Evolutionary conservation across 1,140 invertebrate species (phyloP).

Genomic region (Augochlora pura): DNA sequence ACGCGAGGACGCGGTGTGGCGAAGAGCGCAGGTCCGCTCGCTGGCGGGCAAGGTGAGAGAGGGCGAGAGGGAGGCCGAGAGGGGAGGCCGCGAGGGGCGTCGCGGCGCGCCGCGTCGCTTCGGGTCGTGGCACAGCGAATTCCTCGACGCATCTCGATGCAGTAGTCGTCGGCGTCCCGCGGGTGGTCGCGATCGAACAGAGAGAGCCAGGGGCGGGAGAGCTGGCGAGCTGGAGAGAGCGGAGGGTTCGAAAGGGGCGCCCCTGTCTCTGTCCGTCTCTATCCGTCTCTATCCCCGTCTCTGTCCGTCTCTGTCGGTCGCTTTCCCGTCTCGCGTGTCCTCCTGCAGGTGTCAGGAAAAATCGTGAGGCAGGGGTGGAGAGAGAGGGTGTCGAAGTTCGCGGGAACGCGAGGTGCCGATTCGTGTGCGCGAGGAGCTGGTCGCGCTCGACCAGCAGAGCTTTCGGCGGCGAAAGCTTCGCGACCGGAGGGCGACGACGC

Average conservation of each 20-base stretch:
- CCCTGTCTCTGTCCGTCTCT: constrained; percentile 20
- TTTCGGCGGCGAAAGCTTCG: neutral
- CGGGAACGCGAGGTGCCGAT: neutral
- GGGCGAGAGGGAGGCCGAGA: constrained; percentile 7
- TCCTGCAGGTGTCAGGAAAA: neutral
- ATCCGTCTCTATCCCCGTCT: neutral
- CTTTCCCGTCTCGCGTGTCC: neutral
- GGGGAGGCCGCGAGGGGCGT: constrained; percentile 34
- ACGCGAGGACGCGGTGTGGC: neutral
- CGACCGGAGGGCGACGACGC: constrained; percentile 15
- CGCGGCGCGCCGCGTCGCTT: neutral
- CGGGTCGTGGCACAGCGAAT: constrained; percentile 25
- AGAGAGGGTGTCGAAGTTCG: neutral
- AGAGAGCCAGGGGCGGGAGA: constrained; percentile 44
- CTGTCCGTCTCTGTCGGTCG: no score
- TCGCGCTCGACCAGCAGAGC: neutral
- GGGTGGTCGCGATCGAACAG: constrained; percentile 66
- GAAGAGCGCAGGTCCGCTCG: constrained; percentile 55
- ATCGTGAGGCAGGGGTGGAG: no score
- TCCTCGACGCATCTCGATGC: constrained; percentile 51
- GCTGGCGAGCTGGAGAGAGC: constrained; percentile 9
- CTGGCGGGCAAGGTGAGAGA: constrained; percentile 16
- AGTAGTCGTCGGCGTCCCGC: constrained; percentile 66
- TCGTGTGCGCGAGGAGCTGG: no score
- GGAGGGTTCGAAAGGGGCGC: constrained; percentile 1